phyloP scores from a whole-genome alignment of 2,888 invertebrate species.

The Hydriomena furcata region DNA sequence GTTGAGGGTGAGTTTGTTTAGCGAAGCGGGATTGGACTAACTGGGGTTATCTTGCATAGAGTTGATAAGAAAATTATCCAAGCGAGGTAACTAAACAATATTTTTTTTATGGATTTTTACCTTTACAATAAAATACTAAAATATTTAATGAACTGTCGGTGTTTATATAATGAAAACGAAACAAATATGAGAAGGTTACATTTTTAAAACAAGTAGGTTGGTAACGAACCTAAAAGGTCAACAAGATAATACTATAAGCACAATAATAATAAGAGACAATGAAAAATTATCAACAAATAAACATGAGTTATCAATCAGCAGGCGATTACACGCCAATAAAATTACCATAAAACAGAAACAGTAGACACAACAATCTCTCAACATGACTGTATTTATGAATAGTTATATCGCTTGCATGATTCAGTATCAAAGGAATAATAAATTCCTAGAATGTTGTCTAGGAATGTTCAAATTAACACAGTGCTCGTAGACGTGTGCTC shows the following conservation, averaged over 20 bases:
- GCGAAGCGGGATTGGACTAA: slow-evolving; percentile 8
- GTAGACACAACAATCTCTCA: slow-evolving; percentile 24
- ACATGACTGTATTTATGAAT: slow-evolving; percentile 9
- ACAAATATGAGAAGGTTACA: not conserved
- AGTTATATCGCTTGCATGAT: slow-evolving; percentile 6
- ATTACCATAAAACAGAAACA: slow-evolving; percentile 20
- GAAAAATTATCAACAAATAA: slow-evolving; percentile 4
- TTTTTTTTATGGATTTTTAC: too few species aligned
- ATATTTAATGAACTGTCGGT: not conserved
- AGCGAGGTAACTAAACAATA: slow-evolving; percentile 18
- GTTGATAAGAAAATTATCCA: too few species aligned
- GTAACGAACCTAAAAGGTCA: not conserved
- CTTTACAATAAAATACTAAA: too few species aligned
- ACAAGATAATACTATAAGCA: not conserved
- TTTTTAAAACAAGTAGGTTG: not conserved
- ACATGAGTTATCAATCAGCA: slow-evolving; percentile 17
- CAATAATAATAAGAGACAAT: slow-evolving; percentile 8
- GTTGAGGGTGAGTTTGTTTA: slow-evolving; percentile 23
- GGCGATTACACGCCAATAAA: slow-evolving; percentile 11
- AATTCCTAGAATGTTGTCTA: slow-evolving; percentile 9
- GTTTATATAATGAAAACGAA: too few species aligned
- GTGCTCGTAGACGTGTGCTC: not conserved
- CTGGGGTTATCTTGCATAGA: slow-evolving; percentile 38
- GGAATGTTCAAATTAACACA: slow-evolving; percentile 8
- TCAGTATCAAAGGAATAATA: slow-evolving; percentile 14